A percentile compares a stretch with the other conserved stretches of the same genome.
phyloP scores from a whole-genome alignment of 2,888 invertebrate genomes.

The Pyrgus malvae region DNA sequence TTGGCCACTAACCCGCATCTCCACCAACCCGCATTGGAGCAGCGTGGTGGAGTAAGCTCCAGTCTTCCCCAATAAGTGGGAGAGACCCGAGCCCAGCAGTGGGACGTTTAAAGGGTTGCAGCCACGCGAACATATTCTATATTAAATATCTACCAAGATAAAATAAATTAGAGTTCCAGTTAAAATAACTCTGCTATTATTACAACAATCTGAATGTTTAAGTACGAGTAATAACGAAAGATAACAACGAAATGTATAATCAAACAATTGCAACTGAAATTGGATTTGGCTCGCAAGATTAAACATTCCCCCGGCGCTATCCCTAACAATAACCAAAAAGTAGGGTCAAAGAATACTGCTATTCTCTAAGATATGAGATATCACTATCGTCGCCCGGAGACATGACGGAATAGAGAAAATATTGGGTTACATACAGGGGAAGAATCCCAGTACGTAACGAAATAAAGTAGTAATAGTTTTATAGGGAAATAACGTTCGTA shows the following conservation, averaged over 20 bases:
- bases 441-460: slow-evolving; percentile 18
- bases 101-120: too few species aligned
- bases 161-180: too few species aligned
- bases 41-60: too few species aligned
- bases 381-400: slow-evolving; percentile 47
- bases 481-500: slow-evolving; percentile 1
- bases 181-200: not conserved
- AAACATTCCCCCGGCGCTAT: slow-evolving; percentile 15
- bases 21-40: too few species aligned
- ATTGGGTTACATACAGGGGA: slow-evolving; percentile 22
- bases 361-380: slow-evolving; percentile 60
- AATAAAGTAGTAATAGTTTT: slow-evolving; percentile 12
- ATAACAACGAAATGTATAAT: slow-evolving; percentile 10
- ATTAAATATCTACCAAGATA: too few species aligned
- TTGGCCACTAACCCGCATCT: too few species aligned
- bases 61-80: too few species aligned
- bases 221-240: not conserved
- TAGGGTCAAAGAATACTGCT: slow-evolving; percentile 55
- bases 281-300: slow-evolving; percentile 8
- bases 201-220: not conserved
- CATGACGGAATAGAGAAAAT: slow-evolving; percentile 26
- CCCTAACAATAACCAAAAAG: slow-evolving; percentile 20
- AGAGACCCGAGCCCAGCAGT: too few species aligned
- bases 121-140: too few species aligned
- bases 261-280: slow-evolving; percentile 9